Evolutionary conservation across 2,797 vertebrate species (phyloP), one percentile per base, ranked within the genome.

Genomic region (Pseudotriccus pelzelni): DNA sequence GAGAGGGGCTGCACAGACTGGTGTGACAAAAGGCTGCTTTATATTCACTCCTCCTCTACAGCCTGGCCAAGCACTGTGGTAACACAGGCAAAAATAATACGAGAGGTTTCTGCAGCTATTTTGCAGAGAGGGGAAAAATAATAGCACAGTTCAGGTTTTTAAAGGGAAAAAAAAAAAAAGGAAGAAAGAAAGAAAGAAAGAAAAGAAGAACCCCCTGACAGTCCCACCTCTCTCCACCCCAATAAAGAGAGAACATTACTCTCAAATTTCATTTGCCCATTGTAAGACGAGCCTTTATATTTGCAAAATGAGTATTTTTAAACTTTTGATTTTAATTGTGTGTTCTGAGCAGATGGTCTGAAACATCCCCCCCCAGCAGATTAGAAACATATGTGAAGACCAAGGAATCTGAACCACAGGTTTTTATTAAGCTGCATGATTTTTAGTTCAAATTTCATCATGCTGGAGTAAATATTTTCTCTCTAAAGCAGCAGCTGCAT

Each of bases 401-500:
- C 23, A 32, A 78, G 58, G 34, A 66, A 63, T 76, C 83, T 59
- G 95, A 91, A 59, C 74, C 85, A 53, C 80, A 34, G 5, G 0
- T 39, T 93, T 91, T 75, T n/a, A 94, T 78, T 27, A 62, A 92
- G 44, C 83, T 78, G 18, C 68, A 27, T 2, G 66, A 76, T 92
- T 94, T 76, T 62, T 6, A 56, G 74, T 59, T 97, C 96, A 44
- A 3, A 85, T 96, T 87, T 72, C 96, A 91, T 22, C 91, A 80
- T 72, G 23, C 0, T 32, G 59, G 52, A 87, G 91, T 16, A 91
- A 77, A 39, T 41, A 60, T 77, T 73, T 96, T 74, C 88, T 62
- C 64, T 70, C 69, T 23, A 10, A 27, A 58, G 63, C 7, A 64
- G 94, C 76, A 87, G 72, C 78, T 60, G 63, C 37, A 11, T 5